Evolutionary conservation across 1,140 invertebrate genomes (phyloP).

Genomic region (Prorops nasuta): DNA sequence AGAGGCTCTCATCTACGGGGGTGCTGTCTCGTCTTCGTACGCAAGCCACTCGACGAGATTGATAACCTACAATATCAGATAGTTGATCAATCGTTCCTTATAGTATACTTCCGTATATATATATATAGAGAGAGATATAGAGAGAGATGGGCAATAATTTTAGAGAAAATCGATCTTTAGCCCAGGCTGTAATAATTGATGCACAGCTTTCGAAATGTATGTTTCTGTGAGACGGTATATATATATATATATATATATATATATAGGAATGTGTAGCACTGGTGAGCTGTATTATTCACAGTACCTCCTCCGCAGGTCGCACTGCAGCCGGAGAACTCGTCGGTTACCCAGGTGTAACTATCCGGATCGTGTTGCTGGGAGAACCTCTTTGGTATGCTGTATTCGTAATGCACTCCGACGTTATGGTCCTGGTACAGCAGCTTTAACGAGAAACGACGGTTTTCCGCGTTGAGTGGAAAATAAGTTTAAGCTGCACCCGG

Average conservation of each 20-base stretch:
- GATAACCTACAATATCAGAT: slow-evolving; percentile 59
- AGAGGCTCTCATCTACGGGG: slow-evolving; percentile 71
- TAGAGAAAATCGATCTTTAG: no score
- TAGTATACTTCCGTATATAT: no score
- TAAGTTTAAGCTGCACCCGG: neutral
- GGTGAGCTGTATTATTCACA: no score
- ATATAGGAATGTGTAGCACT: no score
- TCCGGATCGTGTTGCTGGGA: slow-evolving; percentile 66
- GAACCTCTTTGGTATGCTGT: slow-evolving; percentile 78
- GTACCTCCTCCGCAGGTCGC: slow-evolving; percentile 84
- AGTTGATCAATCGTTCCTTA: slow-evolving; percentile 13
- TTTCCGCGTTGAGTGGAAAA: neutral
- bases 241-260: no score
- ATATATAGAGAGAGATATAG: no score
- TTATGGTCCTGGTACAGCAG: slow-evolving; percentile 83
- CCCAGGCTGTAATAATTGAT: no score
- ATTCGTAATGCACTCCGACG: slow-evolving; percentile 86
- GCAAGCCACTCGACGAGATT: slow-evolving; percentile 72
- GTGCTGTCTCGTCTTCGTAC: slow-evolving; percentile 67
- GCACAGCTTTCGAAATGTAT: no score
- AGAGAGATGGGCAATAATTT: no score
- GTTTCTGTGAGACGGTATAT: no score
- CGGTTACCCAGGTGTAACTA: slow-evolving; percentile 77
- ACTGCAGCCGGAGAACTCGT: slow-evolving; percentile 78
- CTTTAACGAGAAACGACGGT: slow-evolving; percentile 59